Evolutionary conservation across 1,140 invertebrate species (phyloP).

Genomic region (Pseudomyrmex flavicornis): DNA sequence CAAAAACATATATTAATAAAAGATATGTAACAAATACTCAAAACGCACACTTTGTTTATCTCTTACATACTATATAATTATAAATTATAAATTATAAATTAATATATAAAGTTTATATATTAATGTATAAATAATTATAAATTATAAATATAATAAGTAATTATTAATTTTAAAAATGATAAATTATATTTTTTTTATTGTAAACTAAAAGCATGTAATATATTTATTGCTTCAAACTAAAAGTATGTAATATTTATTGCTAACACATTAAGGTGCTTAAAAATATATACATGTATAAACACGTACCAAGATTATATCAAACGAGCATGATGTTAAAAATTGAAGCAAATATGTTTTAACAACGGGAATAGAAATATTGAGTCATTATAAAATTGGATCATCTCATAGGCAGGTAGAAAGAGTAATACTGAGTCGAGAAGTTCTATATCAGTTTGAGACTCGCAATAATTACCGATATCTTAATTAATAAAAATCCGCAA

Average conservation of each 20-base stretch:
- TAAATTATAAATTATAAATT: too few relatives aligned
- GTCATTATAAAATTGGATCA: too few relatives aligned
- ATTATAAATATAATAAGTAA: too few relatives aligned
- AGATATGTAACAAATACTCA: constrained; percentile 13
- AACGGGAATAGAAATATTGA: neutral
- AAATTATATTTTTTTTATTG: neutral
- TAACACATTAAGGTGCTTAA: constrained; percentile 1
- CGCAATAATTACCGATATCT: too few relatives aligned
- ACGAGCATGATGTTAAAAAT: neutral
- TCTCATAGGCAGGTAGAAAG: too few relatives aligned
- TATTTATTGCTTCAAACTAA: constrained; percentile 1
- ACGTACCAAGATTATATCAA: neutral
- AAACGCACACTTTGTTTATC: neutral
- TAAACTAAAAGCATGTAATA: neutral
- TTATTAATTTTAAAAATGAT: neutral
- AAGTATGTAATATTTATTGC: neutral
- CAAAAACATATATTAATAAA: constrained; percentile 26
- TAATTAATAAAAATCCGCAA: too few relatives aligned
- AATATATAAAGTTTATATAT: too few relatives aligned
- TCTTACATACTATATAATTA: too few relatives aligned
- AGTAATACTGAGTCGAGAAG: too few relatives aligned
- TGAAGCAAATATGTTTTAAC: neutral
- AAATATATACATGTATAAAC: neutral
- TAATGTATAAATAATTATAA: too few relatives aligned
- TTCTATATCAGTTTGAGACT: too few relatives aligned